Percentiles rank a stretch among this genome's conserved stretches.
Conservation (phyloP, 2,888 invertebrate genomes). For the Epistrophella euchroma region DNA sequence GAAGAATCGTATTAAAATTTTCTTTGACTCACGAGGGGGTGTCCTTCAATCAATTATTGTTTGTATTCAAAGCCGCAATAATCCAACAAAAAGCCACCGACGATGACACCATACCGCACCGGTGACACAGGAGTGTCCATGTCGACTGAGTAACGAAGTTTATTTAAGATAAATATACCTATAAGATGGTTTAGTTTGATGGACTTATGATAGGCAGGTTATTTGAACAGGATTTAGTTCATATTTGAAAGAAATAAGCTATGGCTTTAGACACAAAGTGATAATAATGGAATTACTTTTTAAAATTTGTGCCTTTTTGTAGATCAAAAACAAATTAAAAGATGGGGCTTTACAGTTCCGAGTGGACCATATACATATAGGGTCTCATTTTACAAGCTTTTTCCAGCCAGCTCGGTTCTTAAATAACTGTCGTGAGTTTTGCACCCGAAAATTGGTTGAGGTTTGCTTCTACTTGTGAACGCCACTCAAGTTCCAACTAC, state of each 20-base stretch:
- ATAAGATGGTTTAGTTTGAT: not conserved
- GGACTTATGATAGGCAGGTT: not conserved
- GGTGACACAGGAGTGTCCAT: slow-evolving; percentile 4
- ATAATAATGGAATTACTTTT: too few species aligned
- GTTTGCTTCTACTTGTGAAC: too few species aligned
- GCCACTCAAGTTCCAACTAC: too few species aligned
- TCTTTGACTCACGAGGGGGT: not conserved
- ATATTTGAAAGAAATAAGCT: not conserved
- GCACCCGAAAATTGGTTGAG: too few species aligned
- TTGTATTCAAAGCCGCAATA: slow-evolving; percentile 28
- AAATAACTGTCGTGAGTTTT: too few species aligned
- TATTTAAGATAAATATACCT: slow-evolving; percentile 19
- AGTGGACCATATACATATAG: too few species aligned
- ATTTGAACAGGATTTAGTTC: not conserved
- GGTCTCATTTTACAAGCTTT: too few species aligned
- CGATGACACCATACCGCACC: not conserved
- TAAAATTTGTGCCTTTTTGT: too few species aligned
- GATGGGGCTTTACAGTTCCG: too few species aligned
- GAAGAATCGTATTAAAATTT: not conserved
- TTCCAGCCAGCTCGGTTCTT: too few species aligned
- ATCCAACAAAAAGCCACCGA: not conserved
- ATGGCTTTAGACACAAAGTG: not conserved
- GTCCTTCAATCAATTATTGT: slow-evolving; percentile 31
- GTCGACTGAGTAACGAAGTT: slow-evolving; percentile 8
- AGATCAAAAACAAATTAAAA: too few species aligned